Evolutionary conservation across 2,113 vertebrate genomes (phyloP).

Genomic region (Felis catus): DNA sequence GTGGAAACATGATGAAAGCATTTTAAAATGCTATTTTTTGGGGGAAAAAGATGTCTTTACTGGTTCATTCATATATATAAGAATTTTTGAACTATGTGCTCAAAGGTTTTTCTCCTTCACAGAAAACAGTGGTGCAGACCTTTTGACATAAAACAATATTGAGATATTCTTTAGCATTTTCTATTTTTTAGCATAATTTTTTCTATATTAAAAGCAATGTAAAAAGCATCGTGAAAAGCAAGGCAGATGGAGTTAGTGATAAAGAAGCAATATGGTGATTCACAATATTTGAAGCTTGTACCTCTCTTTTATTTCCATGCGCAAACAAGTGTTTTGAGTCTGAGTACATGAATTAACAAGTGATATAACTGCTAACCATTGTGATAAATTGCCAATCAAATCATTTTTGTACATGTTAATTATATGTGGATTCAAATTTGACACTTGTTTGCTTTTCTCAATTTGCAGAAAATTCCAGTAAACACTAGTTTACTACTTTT

Average conservation of each 20-base stretch:
- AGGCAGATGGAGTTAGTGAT: slow-evolving; percentile 65
- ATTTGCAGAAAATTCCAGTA: slow-evolving; percentile 26
- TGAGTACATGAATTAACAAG: not conserved
- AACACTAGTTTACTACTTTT: not conserved
- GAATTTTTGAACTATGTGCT: not conserved
- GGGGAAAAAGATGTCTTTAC: not conserved
- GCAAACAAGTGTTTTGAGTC: not conserved
- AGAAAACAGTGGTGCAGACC: slow-evolving; percentile 27
- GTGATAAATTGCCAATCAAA: not conserved
- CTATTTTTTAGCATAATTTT: not conserved
- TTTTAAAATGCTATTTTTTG: not conserved
- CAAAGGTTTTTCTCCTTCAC: not conserved
- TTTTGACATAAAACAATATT: slow-evolving; percentile 46
- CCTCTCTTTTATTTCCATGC: slow-evolving; percentile 56
- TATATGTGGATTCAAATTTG: slow-evolving; percentile 17
- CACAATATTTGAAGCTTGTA: slow-evolving; percentile 61
- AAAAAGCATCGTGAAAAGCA: slow-evolving; percentile 65
- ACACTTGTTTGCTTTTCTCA: not conserved
- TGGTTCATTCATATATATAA: not conserved
- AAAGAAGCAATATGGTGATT: slow-evolving; percentile 44
- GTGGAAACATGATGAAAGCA: not conserved
- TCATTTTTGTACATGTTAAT: not conserved
- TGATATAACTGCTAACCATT: not conserved
- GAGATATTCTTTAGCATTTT: not conserved
- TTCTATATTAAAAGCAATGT: slow-evolving; percentile 65